Evolutionary conservation across 2,888 invertebrate genomes (phyloP), one percentile per base, ranked within the genome.

Genomic region (Agapostemon virescens): DNA sequence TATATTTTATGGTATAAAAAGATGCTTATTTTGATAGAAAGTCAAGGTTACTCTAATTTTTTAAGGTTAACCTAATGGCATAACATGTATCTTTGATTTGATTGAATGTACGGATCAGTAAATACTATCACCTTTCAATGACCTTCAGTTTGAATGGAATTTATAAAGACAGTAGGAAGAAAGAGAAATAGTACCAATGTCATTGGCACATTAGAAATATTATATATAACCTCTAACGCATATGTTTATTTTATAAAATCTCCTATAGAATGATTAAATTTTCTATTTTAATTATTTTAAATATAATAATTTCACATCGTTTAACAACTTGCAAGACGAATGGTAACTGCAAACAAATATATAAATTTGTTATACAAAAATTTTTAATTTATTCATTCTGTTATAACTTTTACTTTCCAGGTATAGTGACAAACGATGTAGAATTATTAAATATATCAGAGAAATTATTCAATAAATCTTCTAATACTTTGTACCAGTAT

Each of bases 371-470:
- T 49, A 6, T 26, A 26, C 5, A 26, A 20, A n/a, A n/a, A 49
- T 26, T 55, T 55, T 26, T 26, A 23, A 55, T 26, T 15, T 13
- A 15, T 6, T 26, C 15, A 15, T 55, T 26, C 6, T 15, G 9
- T 26, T 55, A 55, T 26, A 26, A 55, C 2, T 15, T 55, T 26
- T 55, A 26, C 15, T 55, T 26, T 26, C 1, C 15, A 55, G 55
- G 26, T 26, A 58, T 69, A n/a, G 17, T 72, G 40, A 69, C 58
- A 61, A 81, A 36, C 40, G 75, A 83, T 49, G n/a, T 6, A n/a
- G 83, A 83, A 55, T 70, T 83, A 69, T 36, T 70, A 17, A 63
- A 23, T 38, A 30, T 82, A 58, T 74, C 83, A 20, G 74, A 82
- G 52, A 69, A 83, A 26, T 64, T 83, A 38, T 83, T 74, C 68